Evolutionary conservation across 2,888 invertebrate genomes (phyloP), one percentile per base, ranked within the genome.

Genomic region (Theodoxus fluviatilis): DNA sequence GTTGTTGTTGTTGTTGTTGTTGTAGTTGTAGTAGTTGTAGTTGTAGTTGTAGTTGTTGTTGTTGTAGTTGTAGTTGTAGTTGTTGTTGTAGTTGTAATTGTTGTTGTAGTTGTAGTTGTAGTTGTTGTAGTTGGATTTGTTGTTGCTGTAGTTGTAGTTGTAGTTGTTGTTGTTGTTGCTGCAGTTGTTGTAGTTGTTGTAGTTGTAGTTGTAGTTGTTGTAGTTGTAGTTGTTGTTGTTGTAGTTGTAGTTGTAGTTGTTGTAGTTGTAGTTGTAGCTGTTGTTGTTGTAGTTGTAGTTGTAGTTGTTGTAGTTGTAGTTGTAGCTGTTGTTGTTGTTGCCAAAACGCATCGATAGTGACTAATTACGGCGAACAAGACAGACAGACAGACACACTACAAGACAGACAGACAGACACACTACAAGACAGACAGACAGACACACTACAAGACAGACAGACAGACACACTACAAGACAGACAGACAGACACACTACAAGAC

Each of bases 251-350:
- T 55, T 55, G 55, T 55, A 18, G 55, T 22, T 55, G 55, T 55
- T 55, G 55, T 55, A 18, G 33, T 35, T 31, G 33, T 18, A 15
- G 33, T 33, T 63, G 63, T 33, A 31, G 63, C 31, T 63, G 63
- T 63, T 18, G 33, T 37, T 63, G 63, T 63, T 31, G 63, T 33
- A 31, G 63, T 33, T 63, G 63, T 63, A 18, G 63, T 63, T 35
- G 63, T 33, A 18, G 63, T 33, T 35, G 63, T 33, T 31, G 63
- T 63, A n/a, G 65, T 40, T n/a, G 43, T n/a, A 18, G 65, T 43
- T 18, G 65, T 65, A 18, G 65, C 22, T 7, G 65, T 65, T 22
- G 65, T 65, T n/a, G 65, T 65, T 22, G 65, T 65, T n/a, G 65
- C n/a, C n/a, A n/a, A n/a, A n/a, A n/a, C n/a, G n/a, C n/a, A n/a